Evolutionary conservation across 2,888 invertebrate species (phyloP).

Genomic region (Gnatocerus cornutus): DNA sequence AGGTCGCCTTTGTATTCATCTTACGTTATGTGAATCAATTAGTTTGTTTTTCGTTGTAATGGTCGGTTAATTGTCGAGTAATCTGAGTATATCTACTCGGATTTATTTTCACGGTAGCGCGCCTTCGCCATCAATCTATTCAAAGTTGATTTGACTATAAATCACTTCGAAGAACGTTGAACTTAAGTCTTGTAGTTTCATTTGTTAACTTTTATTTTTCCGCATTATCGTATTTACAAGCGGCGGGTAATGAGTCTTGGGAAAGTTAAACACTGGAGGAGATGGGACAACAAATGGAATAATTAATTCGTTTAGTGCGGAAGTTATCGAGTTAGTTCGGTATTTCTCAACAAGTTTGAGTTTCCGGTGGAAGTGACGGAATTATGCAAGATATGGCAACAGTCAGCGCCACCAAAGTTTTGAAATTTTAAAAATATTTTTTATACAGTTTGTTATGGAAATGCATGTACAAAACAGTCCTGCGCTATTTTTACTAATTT

Average conservation of each 20-base stretch:
- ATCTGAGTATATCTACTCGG: constrained; percentile 30
- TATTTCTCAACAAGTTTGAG: too few species aligned
- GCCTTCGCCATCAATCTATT: constrained; percentile 20
- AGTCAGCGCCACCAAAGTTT: too few species aligned
- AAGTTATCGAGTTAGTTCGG: too few species aligned
- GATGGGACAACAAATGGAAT: too few species aligned
- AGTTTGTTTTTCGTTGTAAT: constrained; percentile 22
- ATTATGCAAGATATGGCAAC: too few species aligned
- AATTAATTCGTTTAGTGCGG: too few species aligned
- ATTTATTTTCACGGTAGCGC: constrained; percentile 29
- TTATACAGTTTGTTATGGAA: too few species aligned
- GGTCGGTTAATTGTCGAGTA: constrained; percentile 28
- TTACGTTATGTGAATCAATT: constrained; percentile 27
- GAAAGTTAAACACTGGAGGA: neutral
- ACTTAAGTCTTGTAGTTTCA: neutral
- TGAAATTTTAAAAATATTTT: too few species aligned
- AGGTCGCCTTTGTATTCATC: constrained; percentile 29
- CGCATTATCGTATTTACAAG: neutral
- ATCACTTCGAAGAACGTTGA: constrained; percentile 8
- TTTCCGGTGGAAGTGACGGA: too few species aligned
- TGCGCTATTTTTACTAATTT: too few species aligned
- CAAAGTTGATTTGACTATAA: constrained; percentile 16
- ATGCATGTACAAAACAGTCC: too few species aligned
- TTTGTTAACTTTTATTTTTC: neutral
- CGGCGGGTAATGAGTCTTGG: neutral